Conservation (phyloP, 2,888 invertebrate genomes). For the Caradrina kadenii region DNA sequence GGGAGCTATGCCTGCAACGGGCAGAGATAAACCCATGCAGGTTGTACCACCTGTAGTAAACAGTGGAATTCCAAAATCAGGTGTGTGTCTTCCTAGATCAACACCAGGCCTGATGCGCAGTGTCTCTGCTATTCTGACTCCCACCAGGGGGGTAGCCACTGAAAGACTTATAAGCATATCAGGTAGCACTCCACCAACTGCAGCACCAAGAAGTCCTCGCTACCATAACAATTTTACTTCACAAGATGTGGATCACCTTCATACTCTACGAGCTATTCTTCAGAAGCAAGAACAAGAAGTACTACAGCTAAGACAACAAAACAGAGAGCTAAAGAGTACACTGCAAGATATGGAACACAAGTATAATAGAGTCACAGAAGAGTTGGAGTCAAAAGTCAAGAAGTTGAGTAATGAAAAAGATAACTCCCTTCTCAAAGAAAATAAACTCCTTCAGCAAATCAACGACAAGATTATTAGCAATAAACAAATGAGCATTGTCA, state of each 20-base stretch:
- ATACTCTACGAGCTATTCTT: constrained; percentile 79
- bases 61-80: constrained; percentile 71
- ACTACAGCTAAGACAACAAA: constrained; percentile 80
- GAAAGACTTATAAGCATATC: constrained; percentile 84
- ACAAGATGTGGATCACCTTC: constrained; percentile 76
- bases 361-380: constrained; percentile 75
- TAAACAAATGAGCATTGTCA: constrained; percentile 92
- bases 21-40: constrained; percentile 84
- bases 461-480: constrained; percentile 82
- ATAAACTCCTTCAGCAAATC: constrained; percentile 79
- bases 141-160: constrained; percentile 82
- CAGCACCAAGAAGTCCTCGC: constrained; percentile 81
- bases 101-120: constrained; percentile 83
- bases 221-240: constrained; percentile 57
- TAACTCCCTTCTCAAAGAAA: constrained; percentile 75
- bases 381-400: constrained; percentile 78
- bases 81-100: constrained; percentile 63
- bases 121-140: constrained; percentile 85
- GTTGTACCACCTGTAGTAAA: constrained; percentile 84
- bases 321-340: constrained; percentile 80
- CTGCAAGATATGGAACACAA: constrained; percentile 80
- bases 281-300: constrained; percentile 86
- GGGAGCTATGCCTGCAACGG: constrained; percentile 70
- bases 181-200: constrained; percentile 82
- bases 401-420: constrained; percentile 81